These are phyloP conservation scores for Stenopsyche tienmushanensis DNA, from an alignment of 1,140 invertebrate genomes.

Conservation along the genomic window DNA sequence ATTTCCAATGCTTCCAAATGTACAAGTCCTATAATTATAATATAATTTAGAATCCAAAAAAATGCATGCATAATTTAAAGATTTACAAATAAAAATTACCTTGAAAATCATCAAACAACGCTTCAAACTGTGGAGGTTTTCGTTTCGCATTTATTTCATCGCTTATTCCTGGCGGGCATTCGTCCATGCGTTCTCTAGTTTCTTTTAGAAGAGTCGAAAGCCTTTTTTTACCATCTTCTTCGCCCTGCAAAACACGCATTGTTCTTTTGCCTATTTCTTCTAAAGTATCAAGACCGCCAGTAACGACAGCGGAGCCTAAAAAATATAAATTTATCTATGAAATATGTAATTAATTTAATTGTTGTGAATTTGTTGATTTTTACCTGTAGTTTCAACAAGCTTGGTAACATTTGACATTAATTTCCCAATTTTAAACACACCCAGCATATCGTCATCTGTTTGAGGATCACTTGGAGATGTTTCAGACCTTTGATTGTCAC, in stretches of 20 bases:
- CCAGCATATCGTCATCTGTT: conserved; percentile 8
- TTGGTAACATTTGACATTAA: conserved; percentile 70
- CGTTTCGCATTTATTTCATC: conserved; percentile 63
- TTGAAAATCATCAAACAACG: conserved; percentile 85
- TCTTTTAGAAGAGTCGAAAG: conserved; percentile 71
- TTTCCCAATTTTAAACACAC: conserved; percentile 54
- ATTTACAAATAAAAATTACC: conserved; percentile 50
- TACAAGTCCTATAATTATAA: conserved; percentile 64
- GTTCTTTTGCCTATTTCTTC: conserved; percentile 93
- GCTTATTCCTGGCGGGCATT: conserved; percentile 32
- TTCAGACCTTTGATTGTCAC: conserved; percentile 7
- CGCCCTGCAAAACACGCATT: conserved; percentile 82
- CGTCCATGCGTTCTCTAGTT: conserved; percentile 78
- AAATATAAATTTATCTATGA: conserved; percentile 14
- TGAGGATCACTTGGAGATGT: neutral
- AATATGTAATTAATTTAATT: neutral
- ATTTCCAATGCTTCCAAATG: conserved; percentile 89
- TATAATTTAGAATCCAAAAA: neutral
- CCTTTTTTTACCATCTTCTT: conserved; percentile 59
- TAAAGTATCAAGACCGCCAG: conserved; percentile 82
- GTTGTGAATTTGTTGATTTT: neutral
- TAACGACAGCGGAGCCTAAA: conserved; percentile 75
- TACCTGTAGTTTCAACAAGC: conserved; percentile 66
- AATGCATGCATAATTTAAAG: neutral
- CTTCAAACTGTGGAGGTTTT: conserved; percentile 74